Percentiles rank a stretch among this genome's conserved stretches.
Conservation (phyloP, 2,113 vertebrate species). For the Danionella cerebrum region DNA sequence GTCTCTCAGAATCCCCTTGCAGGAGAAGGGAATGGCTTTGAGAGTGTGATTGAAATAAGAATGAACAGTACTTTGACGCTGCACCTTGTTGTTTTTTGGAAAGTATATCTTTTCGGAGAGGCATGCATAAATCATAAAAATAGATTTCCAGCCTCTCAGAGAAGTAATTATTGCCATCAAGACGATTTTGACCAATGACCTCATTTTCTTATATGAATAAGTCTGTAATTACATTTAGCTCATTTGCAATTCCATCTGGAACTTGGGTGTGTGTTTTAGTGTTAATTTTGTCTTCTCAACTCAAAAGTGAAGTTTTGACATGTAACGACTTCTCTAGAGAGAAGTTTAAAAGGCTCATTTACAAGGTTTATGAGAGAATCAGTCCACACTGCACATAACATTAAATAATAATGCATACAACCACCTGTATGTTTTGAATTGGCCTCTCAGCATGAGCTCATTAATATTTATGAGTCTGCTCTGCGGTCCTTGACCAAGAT, state of each 20-base stretch:
- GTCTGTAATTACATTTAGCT: conserved; percentile 32
- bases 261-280: background rate
- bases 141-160: background rate
- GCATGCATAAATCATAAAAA: conserved; percentile 3
- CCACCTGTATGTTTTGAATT: background rate
- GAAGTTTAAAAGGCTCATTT: background rate
- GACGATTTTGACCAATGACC: conserved; percentile 1
- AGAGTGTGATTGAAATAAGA: conserved; percentile 3
- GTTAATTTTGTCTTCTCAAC: background rate
- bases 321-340: background rate
- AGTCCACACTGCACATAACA: background rate
- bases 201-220: background rate
- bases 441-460: background rate
- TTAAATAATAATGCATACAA: background rate
- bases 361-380: background rate
- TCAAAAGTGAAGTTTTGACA: background rate
- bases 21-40: conserved; percentile 1
- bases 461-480: background rate
- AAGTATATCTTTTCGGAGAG: background rate
- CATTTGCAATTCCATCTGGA: conserved; percentile 30
- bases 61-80: background rate
- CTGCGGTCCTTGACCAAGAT: background rate
- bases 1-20: background rate
- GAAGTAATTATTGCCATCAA: background rate
- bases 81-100: conserved; percentile 6